Evolutionary conservation across 1,140 invertebrate species (phyloP).

Genomic region (Caenorhabditis tropicalis): DNA sequence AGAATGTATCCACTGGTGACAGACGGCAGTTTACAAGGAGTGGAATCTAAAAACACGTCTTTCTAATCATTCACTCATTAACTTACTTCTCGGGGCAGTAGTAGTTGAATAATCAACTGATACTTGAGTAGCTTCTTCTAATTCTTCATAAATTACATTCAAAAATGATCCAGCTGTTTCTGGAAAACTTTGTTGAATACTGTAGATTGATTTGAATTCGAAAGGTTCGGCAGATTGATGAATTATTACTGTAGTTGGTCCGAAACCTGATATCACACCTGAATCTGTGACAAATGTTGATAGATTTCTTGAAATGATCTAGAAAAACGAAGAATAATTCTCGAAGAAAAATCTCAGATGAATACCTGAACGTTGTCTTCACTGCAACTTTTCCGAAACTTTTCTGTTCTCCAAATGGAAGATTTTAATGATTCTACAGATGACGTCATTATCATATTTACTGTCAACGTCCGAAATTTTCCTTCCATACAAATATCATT

Average conservation of each 20-base stretch:
- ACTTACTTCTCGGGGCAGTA: too few relatives aligned
- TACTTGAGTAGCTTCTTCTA: too few relatives aligned
- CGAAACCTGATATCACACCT: neutral
- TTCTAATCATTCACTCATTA: too few relatives aligned
- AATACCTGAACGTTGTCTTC: constrained; percentile 27
- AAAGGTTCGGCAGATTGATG: constrained; percentile 18
- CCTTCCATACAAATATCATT: constrained; percentile 5
- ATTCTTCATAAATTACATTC: too few relatives aligned
- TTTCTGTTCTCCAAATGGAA: neutral
- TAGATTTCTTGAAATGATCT: neutral
- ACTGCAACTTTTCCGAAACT: neutral
- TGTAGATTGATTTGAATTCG: neutral
- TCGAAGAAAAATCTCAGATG: neutral
- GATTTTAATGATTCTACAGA: neutral
- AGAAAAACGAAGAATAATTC: neutral
- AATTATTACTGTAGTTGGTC: constrained; percentile 16
- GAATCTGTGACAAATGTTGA: neutral
- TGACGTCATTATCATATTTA: constrained; percentile 10
- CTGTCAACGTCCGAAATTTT: neutral
- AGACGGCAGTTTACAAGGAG: neutral
- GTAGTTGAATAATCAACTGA: neutral
- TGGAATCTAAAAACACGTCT: too few relatives aligned
- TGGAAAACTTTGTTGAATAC: neutral
- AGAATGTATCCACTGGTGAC: neutral
- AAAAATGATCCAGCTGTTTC: neutral